A percentile compares a stretch with the other conserved stretches of the same genome.
These are phyloP conservation scores for Leucopternis melanops DNA, from an alignment of 2,113 vertebrate species.

Conservation along the genomic window DNA sequence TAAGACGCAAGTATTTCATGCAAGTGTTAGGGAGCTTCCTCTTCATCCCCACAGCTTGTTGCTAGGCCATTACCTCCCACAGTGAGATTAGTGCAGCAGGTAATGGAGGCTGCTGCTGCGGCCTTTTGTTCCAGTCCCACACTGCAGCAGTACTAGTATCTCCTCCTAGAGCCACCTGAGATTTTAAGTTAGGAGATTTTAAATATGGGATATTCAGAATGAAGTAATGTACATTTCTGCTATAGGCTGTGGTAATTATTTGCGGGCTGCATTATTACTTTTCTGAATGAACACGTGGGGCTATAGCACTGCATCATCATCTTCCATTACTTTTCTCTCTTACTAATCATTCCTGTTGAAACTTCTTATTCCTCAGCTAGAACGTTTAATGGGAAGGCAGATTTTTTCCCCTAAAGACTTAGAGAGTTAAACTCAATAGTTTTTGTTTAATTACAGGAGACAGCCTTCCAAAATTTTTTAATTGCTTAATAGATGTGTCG, in stretches of 20 bases:
- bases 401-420: background rate
- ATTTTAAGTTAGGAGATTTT: background rate
- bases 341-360: background rate
- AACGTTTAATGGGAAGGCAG: background rate
- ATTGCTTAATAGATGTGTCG: background rate
- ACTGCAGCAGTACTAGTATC: background rate
- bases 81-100: fast-evolving
- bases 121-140: background rate
- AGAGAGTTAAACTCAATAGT: background rate
- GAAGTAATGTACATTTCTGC: background rate
- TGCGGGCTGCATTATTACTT: background rate
- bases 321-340: background rate
- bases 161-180: background rate
- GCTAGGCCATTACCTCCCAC: background rate
- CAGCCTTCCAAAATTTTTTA: background rate
- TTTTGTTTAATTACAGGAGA: background rate
- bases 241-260: background rate
- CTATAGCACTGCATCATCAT: background rate
- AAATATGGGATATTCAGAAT: background rate
- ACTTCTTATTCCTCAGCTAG: background rate
- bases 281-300: fast-evolving
- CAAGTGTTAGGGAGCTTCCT: background rate
- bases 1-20: no score
- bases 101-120: fast-evolving
- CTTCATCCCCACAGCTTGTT: background rate